Base-by-base conservation (phyloP, 2,113 vertebrate species). In the Gambusia holbrooki region DNA sequence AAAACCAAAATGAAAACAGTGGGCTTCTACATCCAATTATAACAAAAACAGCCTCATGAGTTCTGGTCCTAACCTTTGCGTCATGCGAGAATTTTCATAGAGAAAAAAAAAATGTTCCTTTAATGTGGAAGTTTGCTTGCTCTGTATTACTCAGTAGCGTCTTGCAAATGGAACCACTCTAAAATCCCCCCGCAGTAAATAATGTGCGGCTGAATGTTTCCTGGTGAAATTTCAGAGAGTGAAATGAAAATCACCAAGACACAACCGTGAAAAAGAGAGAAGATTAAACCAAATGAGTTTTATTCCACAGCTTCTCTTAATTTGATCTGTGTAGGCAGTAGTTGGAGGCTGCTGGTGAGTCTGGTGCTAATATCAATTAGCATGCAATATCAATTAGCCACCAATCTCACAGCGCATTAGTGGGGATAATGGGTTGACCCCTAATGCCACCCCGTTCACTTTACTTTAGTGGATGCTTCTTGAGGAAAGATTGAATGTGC, bases 361-460 rank as follows among this genome's bases (percentile, higher is more conserved):
- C 70, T 66, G 61, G 74, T 1, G 10, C 90, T 92, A 90, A 91
- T 92, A 89, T 92, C 91, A 94, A 92, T 93, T 93, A 92, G 92
- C 92, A 86, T 93, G 92, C 85, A 92, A 90, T 92, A 92, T 94
- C 93, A 94, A 94, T 94, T 95, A 94, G 86, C 84, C 79, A 77
- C 84, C 87, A 94, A 94, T 94, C 92, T 93, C 93, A 93, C 92
- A 93, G 92, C 84, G 90, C 91, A 93, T 94, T 94, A 94, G 87
- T 81, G 80, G 73, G 72, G 82, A 92, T 91, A 92, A 94, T 93
- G 81, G 87, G 67, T 77, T 91, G 91, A 91, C 89, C 92, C 87
- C 81, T 79, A 62, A 85, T 84, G 62, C 10, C 69, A 85, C 82
- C 78, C 78, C 29, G 19, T 80, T 82, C 83, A 81, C 67, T 84